Percentiles rank a stretch among this genome's conserved stretches.
These are phyloP conservation scores for Netelia virgata DNA, from an alignment of 2,888 invertebrate genomes.

Conservation along the genomic window DNA sequence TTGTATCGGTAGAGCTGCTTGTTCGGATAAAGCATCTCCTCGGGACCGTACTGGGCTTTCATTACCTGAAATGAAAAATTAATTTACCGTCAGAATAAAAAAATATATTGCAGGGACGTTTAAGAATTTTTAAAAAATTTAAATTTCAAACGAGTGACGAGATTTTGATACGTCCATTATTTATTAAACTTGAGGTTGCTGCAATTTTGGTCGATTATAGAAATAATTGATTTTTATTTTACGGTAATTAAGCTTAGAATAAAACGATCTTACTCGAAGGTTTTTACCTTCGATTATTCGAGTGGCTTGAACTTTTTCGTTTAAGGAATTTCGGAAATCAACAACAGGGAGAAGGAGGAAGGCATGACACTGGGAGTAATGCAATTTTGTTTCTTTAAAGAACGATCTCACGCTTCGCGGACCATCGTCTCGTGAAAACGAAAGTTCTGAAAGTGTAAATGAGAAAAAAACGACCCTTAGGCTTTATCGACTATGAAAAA, in stretches of 20 bases:
- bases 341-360: not conserved
- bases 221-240: not conserved
- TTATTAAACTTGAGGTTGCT: not conserved
- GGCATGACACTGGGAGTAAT: not conserved
- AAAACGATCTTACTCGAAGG: not conserved
- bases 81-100: slow-evolving; percentile 27
- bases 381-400: slow-evolving; percentile 67
- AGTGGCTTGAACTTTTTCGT: slow-evolving; percentile 25
- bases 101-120: too few relatives aligned
- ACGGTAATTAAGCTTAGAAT: not conserved
- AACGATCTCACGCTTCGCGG: slow-evolving; percentile 71
- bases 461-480: slow-evolving; percentile 32
- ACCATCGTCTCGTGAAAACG: slow-evolving; percentile 70
- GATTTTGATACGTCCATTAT: not conserved
- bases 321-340: slow-evolving; percentile 29
- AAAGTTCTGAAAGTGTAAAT: slow-evolving; percentile 73
- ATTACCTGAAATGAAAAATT: slow-evolving; percentile 82
- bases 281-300: slow-evolving; percentile 62
- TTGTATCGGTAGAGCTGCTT: slow-evolving; percentile 97
- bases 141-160: not conserved
- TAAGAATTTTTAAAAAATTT: too few relatives aligned
- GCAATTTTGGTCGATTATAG: not conserved
- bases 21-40: slow-evolving; percentile 95
- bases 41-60: slow-evolving; percentile 88
- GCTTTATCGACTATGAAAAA: slow-evolving; percentile 14